Conservation (phyloP, 2,888 invertebrate species). For the Hypomecis atomaria region DNA sequence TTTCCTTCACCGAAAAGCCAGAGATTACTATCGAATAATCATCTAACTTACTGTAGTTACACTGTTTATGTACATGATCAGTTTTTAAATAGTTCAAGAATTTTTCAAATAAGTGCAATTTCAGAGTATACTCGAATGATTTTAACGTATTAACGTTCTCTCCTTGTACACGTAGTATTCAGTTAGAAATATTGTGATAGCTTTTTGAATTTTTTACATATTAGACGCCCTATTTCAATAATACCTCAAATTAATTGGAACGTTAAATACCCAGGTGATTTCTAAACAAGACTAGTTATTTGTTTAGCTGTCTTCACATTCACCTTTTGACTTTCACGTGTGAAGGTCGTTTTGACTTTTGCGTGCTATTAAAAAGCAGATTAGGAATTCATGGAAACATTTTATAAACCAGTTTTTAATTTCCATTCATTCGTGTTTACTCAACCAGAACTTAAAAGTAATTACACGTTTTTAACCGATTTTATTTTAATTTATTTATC, state of each 20-base stretch:
- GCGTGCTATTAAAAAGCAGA: conserved; percentile 23
- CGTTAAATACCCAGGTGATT: conserved; percentile 13
- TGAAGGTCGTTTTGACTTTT: conserved; percentile 32
- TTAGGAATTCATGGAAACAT: not conserved
- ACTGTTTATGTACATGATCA: too few relatives aligned
- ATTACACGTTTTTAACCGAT: too few relatives aligned
- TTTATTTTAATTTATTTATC: too few relatives aligned
- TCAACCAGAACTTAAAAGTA: too few relatives aligned
- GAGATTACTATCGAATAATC: too few relatives aligned
- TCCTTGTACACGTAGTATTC: not conserved
- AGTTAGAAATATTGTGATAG: not conserved
- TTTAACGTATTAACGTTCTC: too few relatives aligned
- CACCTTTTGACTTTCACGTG: conserved; percentile 39
- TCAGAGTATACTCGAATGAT: too few relatives aligned
- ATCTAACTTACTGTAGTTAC: not conserved
- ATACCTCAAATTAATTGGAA: conserved; percentile 5
- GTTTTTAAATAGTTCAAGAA: too few relatives aligned
- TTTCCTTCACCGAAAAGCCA: too few relatives aligned
- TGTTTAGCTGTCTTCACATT: conserved; percentile 27
- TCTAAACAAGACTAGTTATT: conserved; percentile 7
- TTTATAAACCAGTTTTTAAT: too few relatives aligned
- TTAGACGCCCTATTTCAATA: conserved; percentile 1
- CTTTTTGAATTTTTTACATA: not conserved
- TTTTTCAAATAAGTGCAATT: too few relatives aligned
- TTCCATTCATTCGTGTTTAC: too few relatives aligned